Evolutionary conservation across 1,140 invertebrate species (phyloP).

Genomic region (Drosophila teissieri): DNA sequence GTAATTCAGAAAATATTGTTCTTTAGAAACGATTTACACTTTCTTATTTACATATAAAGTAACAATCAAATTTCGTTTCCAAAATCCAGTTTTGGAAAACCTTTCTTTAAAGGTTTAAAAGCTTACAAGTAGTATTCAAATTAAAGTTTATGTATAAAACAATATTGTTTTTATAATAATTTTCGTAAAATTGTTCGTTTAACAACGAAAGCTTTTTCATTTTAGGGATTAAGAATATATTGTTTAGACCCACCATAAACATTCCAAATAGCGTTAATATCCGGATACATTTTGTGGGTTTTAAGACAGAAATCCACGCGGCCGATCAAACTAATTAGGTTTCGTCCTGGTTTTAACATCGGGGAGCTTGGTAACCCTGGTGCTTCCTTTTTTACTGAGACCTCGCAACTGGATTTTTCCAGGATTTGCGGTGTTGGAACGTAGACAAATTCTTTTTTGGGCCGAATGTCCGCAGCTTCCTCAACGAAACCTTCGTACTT

Average conservation of each 20-base stretch:
- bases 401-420: neutral
- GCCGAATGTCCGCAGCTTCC: slow-evolving; percentile 7
- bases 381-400: slow-evolving; percentile 20
- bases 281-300: slow-evolving; percentile 59
- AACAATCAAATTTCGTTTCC: too few species aligned
- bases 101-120: too few species aligned
- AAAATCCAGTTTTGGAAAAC: too few species aligned
- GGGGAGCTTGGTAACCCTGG: slow-evolving; percentile 11
- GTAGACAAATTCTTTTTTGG: slow-evolving; percentile 59
- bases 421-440: slow-evolving; percentile 31
- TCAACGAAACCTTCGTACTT: slow-evolving; percentile 63
- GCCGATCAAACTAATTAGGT: slow-evolving; percentile 56
- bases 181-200: too few species aligned
- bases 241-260: slow-evolving; percentile 56
- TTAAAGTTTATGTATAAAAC: too few species aligned
- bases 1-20: too few species aligned
- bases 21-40: too few species aligned
- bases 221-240: too few species aligned
- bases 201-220: too few species aligned
- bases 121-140: too few species aligned
- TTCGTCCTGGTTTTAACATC: slow-evolving; percentile 46
- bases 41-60: too few species aligned
- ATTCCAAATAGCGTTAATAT: slow-evolving; percentile 72
- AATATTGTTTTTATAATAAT: too few species aligned
- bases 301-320: slow-evolving; percentile 72